Base-by-base conservation (phyloP, 2,888 invertebrate species). In the Augochlorella aurata region DNA sequence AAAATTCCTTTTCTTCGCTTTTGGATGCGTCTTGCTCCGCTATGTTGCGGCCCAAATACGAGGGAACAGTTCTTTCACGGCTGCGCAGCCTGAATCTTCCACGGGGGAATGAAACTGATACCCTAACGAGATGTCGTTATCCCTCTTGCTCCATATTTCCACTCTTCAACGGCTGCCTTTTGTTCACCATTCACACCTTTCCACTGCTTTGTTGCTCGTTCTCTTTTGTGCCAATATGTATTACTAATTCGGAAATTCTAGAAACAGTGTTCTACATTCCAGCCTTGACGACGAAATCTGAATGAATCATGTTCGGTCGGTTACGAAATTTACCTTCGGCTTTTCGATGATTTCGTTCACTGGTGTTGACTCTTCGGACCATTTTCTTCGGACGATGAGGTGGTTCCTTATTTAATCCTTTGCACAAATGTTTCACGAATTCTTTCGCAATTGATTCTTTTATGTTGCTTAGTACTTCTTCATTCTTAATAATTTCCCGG, bases 51-150 rank as follows among this genome's bases (percentile, higher is more conserved):
- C 24, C 29, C 58, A 67, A 73, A 72, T 50, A 44, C 68, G 65
- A 47, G 69, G 67, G 58, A 49, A 68, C 66, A 50, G 65, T 74
- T 76, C 74, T 75, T 66, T 82, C 77, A 58, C 67, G 66, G 65
- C 65, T 70, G n/a, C 24, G 18, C 18, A n/a, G 29, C 50, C 68
- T 61, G 77, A 71, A 74, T 82, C 67, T 77, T 70, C 69, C 70
- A 65, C 63, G 63, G n/a, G n/a, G 58, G 50, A 18, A 67, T 24
- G 75, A 74, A 73, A 66, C 69, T 74, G 74, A 77, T 72, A 74
- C 50, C 21, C 24, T 82, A 86, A 74, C 80, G 77, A 87, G 80
- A 82, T 73, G 49, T 85, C 83, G 79, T 79, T 84, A 81, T 76
- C 76, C 65, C 61, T 61, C 52, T n/a, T 18, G 49, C n/a, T 66